These are phyloP conservation scores for Ophion ventricosus DNA, from an alignment of 2,888 invertebrate species.

Conservation along the genomic window DNA sequence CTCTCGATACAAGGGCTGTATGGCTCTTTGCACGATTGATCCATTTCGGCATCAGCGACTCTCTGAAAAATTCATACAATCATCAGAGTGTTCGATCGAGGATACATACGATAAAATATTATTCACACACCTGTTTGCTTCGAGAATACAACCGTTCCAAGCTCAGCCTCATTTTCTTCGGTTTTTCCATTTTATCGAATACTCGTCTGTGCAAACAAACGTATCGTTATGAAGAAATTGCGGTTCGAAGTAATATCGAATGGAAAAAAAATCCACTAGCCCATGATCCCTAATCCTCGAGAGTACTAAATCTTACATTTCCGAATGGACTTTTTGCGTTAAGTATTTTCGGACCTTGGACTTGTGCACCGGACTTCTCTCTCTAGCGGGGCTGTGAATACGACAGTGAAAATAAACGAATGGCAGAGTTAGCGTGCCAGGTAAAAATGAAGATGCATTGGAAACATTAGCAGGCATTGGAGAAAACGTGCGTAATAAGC, in stretches of 20 bases:
- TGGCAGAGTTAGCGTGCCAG: conserved; percentile 49
- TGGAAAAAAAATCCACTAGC: conserved; percentile 18
- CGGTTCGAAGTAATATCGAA: neutral
- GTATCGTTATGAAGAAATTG: neutral
- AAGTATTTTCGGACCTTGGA: conserved; percentile 74
- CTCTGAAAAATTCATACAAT: conserved; percentile 69
- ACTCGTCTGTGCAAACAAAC: conserved; percentile 70
- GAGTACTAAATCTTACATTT: conserved; percentile 72
- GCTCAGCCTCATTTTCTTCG: conserved; percentile 79
- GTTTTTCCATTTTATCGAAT: conserved; percentile 76
- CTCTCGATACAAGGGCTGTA: conserved; percentile 82
- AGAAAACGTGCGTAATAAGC: conserved; percentile 55
- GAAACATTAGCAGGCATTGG: conserved; percentile 26
- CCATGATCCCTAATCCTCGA: conserved; percentile 38
- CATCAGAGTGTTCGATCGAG: neutral
- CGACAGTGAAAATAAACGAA: conserved; percentile 54
- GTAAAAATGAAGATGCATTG: conserved; percentile 24
- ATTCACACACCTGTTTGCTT: conserved; percentile 73
- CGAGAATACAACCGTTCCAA: conserved; percentile 79
- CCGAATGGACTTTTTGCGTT: conserved; percentile 71
- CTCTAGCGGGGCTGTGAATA: conserved; percentile 72
- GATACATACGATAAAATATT: neutral
- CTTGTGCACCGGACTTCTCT: conserved; percentile 73
- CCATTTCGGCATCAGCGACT: conserved; percentile 68
- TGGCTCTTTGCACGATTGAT: conserved; percentile 69